Evolutionary conservation across 1,140 invertebrate genomes (phyloP), one percentile per base, ranked within the genome.

Genomic region (Drosophila santomea): DNA sequence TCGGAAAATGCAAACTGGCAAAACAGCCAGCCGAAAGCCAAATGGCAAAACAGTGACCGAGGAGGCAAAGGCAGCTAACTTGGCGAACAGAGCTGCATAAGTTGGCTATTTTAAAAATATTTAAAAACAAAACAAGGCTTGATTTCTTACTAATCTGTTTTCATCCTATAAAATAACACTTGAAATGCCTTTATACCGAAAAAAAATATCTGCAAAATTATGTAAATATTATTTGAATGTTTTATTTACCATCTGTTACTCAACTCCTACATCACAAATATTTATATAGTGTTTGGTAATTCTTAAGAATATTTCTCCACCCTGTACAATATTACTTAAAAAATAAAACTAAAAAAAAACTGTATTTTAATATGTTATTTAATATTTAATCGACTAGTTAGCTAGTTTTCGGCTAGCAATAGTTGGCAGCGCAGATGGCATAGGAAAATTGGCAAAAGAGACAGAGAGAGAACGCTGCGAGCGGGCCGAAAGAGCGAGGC

Each of bases 1-100:
- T 50, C 68, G 51, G 68, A 71, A 71, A 69, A 71, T 56, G 80
- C 81, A 59, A 80, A 85, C 41, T 77, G 67, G 57, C 45, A 23
- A 66, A 43, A 48, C 38, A 17, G 28, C 43, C 28, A 35, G 43
- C 41, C 15, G 20, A 64, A 44, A 63, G 28, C 20, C 45, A 67
- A 55, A 36, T 36, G 51, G 36, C 56, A 35, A 60, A 45, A 20
- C 41, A 45, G 15, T 48, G 62, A n/a, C 50, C 50, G 28, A 44
- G 41, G 4, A 44, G 41, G 4, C 43, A 41, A 39, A 44, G 8
- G 32, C 32, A 32, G 25, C 41, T 44, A 41, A 28, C 47, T 51
- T 47, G 48, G 35, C 23, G 14, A 15, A 2, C 25, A 43, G 25
- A 10, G 28, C 23, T 48, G 63, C 1, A 3, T 4, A 41, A n/a